Percentiles rank a stretch among this genome's conserved stretches.
These are phyloP conservation scores for Homarus gammarus DNA, from an alignment of 2,888 invertebrate species.

Conservation along the genomic window DNA sequence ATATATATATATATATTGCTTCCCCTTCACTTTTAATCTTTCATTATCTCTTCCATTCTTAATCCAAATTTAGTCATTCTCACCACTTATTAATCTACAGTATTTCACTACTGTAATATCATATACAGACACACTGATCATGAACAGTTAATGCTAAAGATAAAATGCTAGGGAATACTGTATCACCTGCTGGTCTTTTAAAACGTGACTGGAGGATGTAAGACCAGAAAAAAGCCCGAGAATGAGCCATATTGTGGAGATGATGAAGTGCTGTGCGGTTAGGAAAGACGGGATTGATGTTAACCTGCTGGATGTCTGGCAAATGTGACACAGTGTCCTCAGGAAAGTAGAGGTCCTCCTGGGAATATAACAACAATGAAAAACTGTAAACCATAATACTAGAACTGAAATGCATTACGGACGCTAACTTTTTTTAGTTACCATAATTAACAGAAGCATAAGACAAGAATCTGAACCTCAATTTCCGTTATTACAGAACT, in stretches of 20 bases:
- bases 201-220: conserved; percentile 94
- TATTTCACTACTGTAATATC: neutral
- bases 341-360: conserved; percentile 87
- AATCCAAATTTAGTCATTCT: too few species aligned
- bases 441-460: neutral
- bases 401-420: neutral
- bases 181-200: conserved; percentile 84
- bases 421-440: neutral
- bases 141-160: neutral
- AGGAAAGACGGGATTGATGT: conserved; percentile 95
- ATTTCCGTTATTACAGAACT: too few species aligned
- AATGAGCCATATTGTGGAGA: conserved; percentile 97
- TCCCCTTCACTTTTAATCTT: too few species aligned
- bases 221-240: conserved; percentile 96
- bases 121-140: neutral
- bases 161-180: neutral
- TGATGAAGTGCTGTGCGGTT: conserved; percentile 96
- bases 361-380: neutral
- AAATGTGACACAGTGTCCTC: conserved; percentile 92
- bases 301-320: conserved; percentile 95
- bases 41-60: too few species aligned
- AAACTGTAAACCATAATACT: too few species aligned
- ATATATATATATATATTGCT: too few species aligned
- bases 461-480: too few species aligned
- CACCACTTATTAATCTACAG: too few species aligned